phyloP scores from a whole-genome alignment of 2,888 invertebrate genomes.

The Pyrochroa serraticornis region DNA sequence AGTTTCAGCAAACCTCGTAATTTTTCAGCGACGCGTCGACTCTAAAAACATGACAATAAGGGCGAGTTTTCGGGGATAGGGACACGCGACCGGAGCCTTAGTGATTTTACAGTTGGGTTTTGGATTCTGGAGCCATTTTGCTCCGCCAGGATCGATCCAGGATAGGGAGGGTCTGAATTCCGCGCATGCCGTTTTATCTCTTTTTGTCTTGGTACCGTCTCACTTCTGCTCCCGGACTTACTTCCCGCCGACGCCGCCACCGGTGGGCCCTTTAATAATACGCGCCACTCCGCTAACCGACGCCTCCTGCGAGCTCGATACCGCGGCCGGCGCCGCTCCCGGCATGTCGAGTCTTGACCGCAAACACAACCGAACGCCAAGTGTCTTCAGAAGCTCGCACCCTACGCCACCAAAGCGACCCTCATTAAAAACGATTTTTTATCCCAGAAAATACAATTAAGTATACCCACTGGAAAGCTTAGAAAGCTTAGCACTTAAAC shows the following conservation, averaged over 20 bases:
- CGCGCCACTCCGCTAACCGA: background rate
- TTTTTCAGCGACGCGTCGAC: constrained; percentile 56
- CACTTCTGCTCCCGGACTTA: constrained; percentile 46
- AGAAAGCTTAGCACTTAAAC: no score
- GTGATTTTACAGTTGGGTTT: constrained; percentile 57
- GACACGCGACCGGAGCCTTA: constrained; percentile 51
- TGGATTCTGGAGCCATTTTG: constrained; percentile 59
- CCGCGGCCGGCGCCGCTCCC: no score
- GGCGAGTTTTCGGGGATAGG: constrained; percentile 50
- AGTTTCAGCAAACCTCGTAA: constrained; percentile 54
- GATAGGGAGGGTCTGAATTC: constrained; percentile 55
- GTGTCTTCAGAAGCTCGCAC: no score
- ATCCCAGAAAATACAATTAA: no score
- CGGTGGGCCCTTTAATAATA: constrained; percentile 24
- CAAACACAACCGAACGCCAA: no score
- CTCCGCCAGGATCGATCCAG: constrained; percentile 57
- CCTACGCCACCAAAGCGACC: no score
- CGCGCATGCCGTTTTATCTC: constrained; percentile 60
- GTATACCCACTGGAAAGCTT: no score
- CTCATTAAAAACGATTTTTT: no score
- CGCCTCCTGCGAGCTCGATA: background rate
- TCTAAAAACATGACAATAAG: constrained; percentile 53
- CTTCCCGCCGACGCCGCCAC: constrained; percentile 8
- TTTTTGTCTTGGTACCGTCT: constrained; percentile 58
- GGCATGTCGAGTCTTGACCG: no score